phyloP scores from a whole-genome alignment of 2,113 vertebrate genomes.

The Osmerus eperlanus region DNA sequence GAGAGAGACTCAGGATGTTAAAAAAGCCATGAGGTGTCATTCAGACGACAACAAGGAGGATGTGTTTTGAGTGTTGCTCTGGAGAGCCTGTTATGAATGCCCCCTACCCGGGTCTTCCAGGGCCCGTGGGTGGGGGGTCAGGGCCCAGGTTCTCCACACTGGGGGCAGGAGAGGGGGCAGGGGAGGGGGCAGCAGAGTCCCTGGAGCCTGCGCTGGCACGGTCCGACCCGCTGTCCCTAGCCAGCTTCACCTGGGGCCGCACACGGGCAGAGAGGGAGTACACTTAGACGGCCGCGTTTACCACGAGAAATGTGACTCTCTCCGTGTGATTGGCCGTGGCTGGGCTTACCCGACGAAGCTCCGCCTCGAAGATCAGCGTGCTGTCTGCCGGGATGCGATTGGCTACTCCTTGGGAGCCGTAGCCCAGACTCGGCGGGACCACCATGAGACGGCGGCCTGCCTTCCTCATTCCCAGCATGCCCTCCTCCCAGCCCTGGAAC shows the following conservation, averaged over 20 bases:
- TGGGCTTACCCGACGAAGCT: slow-evolving; percentile 78
- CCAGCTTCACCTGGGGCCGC: slow-evolving; percentile 81
- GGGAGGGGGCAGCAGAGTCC: slow-evolving; percentile 82
- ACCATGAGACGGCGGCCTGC: slow-evolving; percentile 80
- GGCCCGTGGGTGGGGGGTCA: slow-evolving; percentile 67
- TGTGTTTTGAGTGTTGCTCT: background rate
- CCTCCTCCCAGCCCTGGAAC: slow-evolving; percentile 90
- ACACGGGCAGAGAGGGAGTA: background rate
- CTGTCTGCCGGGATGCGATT: slow-evolving; percentile 81
- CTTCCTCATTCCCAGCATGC: slow-evolving; percentile 91
- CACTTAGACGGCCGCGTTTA: background rate
- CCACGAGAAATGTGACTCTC: background rate
- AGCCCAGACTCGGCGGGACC: slow-evolving; percentile 79
- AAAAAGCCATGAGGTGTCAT: background rate
- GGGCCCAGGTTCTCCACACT: slow-evolving; percentile 70
- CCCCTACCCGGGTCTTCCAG: slow-evolving; percentile 79
- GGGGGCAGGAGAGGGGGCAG: slow-evolving; percentile 81
- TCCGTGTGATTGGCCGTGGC: background rate
- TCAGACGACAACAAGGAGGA: background rate
- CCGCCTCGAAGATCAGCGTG: slow-evolving; percentile 84
- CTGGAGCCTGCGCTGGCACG: slow-evolving; percentile 73
- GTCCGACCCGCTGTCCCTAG: slow-evolving; percentile 77
- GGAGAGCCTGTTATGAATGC: background rate
- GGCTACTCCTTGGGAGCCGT: slow-evolving; percentile 81
- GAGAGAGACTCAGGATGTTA: too few species aligned